These are phyloP conservation scores for Diabrotica balteata DNA, from an alignment of 2,888 invertebrate genomes.

Conservation along the genomic window DNA sequence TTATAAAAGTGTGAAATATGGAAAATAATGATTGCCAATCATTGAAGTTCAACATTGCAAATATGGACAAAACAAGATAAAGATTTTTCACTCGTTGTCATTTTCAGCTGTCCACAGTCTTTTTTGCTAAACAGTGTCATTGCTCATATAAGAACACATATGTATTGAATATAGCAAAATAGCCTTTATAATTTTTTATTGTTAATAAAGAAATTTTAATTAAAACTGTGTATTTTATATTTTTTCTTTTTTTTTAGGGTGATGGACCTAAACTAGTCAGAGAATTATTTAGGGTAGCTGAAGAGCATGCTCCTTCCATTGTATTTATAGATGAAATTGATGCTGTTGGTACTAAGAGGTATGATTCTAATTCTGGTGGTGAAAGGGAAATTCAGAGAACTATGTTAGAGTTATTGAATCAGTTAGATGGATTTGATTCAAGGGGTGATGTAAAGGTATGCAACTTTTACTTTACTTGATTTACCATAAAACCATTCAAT, in stretches of 20 bases:
- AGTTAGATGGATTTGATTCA: constrained; percentile 97
- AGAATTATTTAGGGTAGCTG: constrained; percentile 98
- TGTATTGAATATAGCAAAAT: no score
- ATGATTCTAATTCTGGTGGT: constrained; percentile 99
- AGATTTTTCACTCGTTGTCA: no score
- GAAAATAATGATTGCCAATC: no score
- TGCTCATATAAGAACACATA: no score
- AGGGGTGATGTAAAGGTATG: constrained; percentile 92
- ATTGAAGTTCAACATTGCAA: no score
- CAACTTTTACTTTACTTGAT: constrained; percentile 26
- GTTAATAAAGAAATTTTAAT: no score
- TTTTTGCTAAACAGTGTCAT: no score
- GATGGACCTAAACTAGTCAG: constrained; percentile 98
- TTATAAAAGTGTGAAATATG: no score
- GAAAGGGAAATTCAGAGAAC: constrained; percentile 99
- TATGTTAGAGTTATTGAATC: constrained; percentile 98
- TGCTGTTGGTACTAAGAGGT: constrained; percentile 97
- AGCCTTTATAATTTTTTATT: no score
- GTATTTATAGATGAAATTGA: constrained; percentile 99
- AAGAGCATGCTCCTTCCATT: constrained; percentile 99
- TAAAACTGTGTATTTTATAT: no score
- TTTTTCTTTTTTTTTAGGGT: constrained; percentile 66
- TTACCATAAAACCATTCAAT: background rate
- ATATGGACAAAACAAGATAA: no score
- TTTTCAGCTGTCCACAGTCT: no score